phyloP scores from a whole-genome alignment of 2,797 vertebrate genomes.

The Oreortyx pictus region DNA sequence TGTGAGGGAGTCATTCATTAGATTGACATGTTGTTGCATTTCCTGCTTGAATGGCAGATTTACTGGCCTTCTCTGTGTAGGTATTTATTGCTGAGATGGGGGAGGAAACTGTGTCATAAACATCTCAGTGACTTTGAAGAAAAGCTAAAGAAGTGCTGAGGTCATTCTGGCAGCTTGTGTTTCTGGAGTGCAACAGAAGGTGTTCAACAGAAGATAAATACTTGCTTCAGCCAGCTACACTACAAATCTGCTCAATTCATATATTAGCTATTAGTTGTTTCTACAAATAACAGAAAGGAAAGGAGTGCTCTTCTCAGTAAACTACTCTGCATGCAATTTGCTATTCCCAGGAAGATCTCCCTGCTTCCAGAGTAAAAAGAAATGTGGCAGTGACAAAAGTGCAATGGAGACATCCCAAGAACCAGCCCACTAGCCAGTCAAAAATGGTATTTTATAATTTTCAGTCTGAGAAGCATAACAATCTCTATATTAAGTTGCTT shows the following conservation, averaged over 20 bases:
- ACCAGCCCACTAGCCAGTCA: background rate
- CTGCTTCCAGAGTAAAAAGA: background rate
- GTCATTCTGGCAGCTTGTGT: conserved; percentile 59
- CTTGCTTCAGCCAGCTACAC: conserved; percentile 3
- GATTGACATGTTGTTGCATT: conserved; percentile 64
- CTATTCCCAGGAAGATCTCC: background rate
- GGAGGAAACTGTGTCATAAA: conserved; percentile 67
- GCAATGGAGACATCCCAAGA: background rate
- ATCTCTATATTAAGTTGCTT: background rate
- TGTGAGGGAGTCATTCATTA: conserved; percentile 66
- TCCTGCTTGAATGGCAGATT: conserved; percentile 73
- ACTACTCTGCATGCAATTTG: background rate
- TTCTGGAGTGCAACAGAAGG: conserved; percentile 53
- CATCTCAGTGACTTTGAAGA: conserved; percentile 66
- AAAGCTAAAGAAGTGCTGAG: conserved; percentile 59
- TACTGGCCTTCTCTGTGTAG: conserved; percentile 36
- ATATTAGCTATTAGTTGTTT: conserved; percentile 21
- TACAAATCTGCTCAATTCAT: conserved; percentile 18
- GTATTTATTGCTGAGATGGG: conserved; percentile 72
- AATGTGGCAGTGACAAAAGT: background rate
- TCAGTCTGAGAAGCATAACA: background rate
- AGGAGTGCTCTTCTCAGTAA: background rate
- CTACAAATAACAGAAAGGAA: background rate
- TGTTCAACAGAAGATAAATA: conserved; percentile 47
- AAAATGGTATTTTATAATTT: background rate